These are phyloP conservation scores for Chaetorhynchus papuensis DNA, from an alignment of 2,113 vertebrate genomes.

Conservation along the genomic window DNA sequence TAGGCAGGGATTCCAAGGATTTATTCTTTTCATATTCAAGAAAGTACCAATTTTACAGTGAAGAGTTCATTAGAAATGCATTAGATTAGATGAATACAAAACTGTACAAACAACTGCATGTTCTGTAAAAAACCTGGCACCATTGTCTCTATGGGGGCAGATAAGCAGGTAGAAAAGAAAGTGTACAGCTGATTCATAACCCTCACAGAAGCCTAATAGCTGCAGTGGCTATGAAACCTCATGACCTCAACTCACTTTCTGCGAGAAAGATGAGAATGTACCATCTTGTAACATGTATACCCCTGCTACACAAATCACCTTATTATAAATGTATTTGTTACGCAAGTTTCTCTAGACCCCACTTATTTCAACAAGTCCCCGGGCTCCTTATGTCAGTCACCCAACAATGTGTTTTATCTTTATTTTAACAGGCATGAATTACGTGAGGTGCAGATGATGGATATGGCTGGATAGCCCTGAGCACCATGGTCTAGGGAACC, in stretches of 20 bases:
- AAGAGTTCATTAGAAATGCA: slow-evolving; percentile 18
- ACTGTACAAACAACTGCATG: background rate
- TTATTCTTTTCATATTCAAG: slow-evolving; percentile 23
- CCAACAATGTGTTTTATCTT: background rate
- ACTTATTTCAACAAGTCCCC: background rate
- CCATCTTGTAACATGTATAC: background rate
- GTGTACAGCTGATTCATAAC: background rate
- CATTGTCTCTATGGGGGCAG: background rate
- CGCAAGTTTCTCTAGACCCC: background rate
- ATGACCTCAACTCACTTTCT: background rate
- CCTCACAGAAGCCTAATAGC: background rate
- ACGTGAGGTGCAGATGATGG: background rate
- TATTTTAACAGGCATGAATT: background rate
- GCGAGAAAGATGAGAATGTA: background rate
- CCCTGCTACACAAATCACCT: background rate
- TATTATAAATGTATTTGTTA: background rate
- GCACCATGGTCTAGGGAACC: background rate
- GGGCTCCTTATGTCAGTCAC: background rate
- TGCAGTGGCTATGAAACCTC: background rate
- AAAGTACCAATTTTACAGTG: background rate
- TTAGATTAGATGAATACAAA: slow-evolving; percentile 2
- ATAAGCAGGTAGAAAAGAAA: background rate
- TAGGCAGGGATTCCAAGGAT: background rate
- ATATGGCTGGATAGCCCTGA: background rate
- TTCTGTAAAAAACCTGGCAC: background rate